Conservation (phyloP, 2,113 vertebrate species). For the human (Homo sapiens) region GRCh38 chr2:100409001-100409500, state of each 20-base stretch:
- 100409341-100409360: background rate
- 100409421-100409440: background rate
- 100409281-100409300: background rate
- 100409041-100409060: background rate
- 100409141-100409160: rapidly evolving
- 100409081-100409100: no score
- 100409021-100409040: background rate
- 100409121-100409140: background rate
- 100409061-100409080: no score
- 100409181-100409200: background rate
- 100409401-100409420: background rate
- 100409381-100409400: background rate
- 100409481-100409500: no score
- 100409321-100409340: background rate
- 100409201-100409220: background rate
- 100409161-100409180: background rate
- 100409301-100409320: background rate
- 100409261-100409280: background rate
- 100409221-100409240: background rate
- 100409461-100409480: background rate
- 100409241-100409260: background rate
- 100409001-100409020: background rate
- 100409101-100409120: no score
- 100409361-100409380: background rate
- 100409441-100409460: background rate